A percentile compares a stretch with the other conserved stretches of the same genome.
Conservation (phyloP, 1,140 invertebrate species). For the Streblospio benedicti region DNA sequence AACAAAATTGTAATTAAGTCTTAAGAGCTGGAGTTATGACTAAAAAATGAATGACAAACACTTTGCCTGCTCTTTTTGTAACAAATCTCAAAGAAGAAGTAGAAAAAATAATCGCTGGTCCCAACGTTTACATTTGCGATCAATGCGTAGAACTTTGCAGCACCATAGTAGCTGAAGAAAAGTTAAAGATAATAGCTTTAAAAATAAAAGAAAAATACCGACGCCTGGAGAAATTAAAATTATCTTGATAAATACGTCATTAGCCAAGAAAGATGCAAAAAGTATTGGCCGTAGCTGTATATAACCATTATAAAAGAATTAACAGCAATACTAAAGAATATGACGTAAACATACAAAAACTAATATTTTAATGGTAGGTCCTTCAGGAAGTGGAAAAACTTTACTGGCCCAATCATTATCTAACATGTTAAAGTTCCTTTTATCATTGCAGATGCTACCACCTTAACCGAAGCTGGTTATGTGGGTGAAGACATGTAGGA, state of each 20-base stretch:
- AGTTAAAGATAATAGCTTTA: background rate
- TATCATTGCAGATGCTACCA: slow-evolving; percentile 1
- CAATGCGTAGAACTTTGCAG: background rate
- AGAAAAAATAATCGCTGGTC: background rate
- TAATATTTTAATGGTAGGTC: slow-evolving; percentile 7
- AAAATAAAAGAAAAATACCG: background rate
- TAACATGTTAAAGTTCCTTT: slow-evolving; percentile 2
- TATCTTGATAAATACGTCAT: slow-evolving; percentile 89
- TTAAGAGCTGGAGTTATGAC: too few species aligned
- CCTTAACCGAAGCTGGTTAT: slow-evolving; percentile 10
- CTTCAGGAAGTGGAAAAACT: slow-evolving; percentile 4
- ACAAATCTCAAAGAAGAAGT: too few species aligned
- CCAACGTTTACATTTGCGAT: background rate
- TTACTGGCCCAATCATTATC: background rate
- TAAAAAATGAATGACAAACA: too few species aligned
- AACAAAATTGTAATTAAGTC: too few species aligned
- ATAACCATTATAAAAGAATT: slow-evolving; percentile 95
- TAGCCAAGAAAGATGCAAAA: slow-evolving; percentile 96
- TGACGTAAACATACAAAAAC: background rate
- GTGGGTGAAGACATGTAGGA: slow-evolving; percentile 12
- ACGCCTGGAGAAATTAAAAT: slow-evolving; percentile 45
- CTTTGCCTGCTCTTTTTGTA: too few species aligned
- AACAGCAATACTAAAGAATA: slow-evolving; percentile 44
- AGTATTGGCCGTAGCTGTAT: slow-evolving; percentile 92
- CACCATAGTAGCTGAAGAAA: background rate